These are phyloP conservation scores for Seriola dumerili DNA, from an alignment of 2,113 vertebrate species.

Conservation along the genomic window DNA sequence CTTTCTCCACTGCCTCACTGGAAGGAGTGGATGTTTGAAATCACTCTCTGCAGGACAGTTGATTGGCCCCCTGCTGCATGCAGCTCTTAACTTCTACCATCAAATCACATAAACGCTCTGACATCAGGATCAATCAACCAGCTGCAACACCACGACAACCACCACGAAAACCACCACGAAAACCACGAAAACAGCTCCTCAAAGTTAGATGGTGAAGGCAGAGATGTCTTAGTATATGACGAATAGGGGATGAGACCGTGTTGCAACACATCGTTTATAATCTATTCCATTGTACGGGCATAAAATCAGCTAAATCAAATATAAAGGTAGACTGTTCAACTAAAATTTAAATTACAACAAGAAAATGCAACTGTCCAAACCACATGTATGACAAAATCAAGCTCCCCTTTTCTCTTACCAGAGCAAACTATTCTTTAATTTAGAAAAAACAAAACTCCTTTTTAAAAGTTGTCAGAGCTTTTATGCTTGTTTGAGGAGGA, in stretches of 20 bases:
- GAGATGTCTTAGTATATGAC: no score
- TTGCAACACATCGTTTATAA: background rate
- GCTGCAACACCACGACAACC: background rate
- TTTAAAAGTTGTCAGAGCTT: no score
- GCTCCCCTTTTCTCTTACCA: no score
- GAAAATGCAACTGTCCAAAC: no score
- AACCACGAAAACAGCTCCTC: background rate
- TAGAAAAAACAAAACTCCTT: no score
- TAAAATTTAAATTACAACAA: no score
- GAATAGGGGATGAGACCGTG: no score
- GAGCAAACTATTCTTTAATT: no score
- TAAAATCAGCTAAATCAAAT: background rate
- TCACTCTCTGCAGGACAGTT: background rate
- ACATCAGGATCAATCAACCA: background rate
- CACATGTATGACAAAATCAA: no score
- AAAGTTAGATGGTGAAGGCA: background rate
- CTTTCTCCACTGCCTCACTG: background rate
- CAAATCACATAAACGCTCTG: constrained; percentile 24
- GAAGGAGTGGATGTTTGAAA: constrained; percentile 2
- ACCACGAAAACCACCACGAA: no score
- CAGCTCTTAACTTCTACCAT: constrained; percentile 6
- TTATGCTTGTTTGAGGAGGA: no score
- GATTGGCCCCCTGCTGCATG: constrained; percentile 22
- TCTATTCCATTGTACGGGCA: background rate
- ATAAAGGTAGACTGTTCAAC: no score